Evolutionary conservation across 2,888 invertebrate species (phyloP), one percentile per base, ranked within the genome.

Genomic region (Magallana nippona): DNA sequence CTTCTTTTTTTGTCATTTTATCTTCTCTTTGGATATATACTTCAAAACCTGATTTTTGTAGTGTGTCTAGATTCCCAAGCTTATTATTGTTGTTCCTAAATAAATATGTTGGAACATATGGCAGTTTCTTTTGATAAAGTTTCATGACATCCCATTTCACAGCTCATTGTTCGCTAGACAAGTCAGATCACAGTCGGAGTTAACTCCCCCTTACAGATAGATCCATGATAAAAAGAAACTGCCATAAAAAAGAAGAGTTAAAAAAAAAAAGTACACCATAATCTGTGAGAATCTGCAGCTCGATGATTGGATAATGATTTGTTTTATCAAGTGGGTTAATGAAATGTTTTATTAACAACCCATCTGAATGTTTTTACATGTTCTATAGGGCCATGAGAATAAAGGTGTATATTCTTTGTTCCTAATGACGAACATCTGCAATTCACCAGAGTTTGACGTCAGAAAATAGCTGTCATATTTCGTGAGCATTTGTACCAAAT

Each of bases 321-420:
- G 71, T 71, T 71, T 71, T 71, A 71, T 71, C 71, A 71, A 71
- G 71, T 71, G 71, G 71, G 71, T 27, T 71, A 71, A 71, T 71
- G 71, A 71, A 71, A 71, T 71, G 71, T 71, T 71, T 71, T 71
- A 71, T 71, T 71, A 71, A 71, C 71, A 71, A 71, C 71, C 13
- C 71, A 71, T 71, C 71, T 71, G 71, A 71, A 71, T 71, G 71
- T 71, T 71, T 22, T 13, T 71, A 27, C 15, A 27, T 71, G 27
- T 22, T 71, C 32, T 32, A 27, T 17, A n/a, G 60, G n/a, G 10
- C 71, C 71, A 71, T 22, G 71, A 71, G 27, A 22, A 71, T 13
- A 22, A 22, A 27, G 22, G 71, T 71, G 15, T 71, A 71, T 71
- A 22, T 71, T 71, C 71, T 71, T 27, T 71, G 71, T 27, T 71